Evolutionary conservation across 2,888 invertebrate species (phyloP).

Genomic region (Parasteatoda lunata): DNA sequence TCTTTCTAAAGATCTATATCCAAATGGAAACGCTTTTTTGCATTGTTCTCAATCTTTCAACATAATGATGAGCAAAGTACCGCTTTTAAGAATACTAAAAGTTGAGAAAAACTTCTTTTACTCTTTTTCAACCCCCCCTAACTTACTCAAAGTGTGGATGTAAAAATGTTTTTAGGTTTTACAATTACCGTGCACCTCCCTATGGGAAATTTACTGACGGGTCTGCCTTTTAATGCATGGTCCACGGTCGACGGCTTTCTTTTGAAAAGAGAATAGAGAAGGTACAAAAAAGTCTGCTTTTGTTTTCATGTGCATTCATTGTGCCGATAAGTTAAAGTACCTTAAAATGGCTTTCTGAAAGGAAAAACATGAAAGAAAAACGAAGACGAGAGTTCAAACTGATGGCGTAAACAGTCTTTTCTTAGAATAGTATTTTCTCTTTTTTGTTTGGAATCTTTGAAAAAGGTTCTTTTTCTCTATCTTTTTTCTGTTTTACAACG

Average conservation of each 20-base stretch:
- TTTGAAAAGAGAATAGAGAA: conserved; percentile 12
- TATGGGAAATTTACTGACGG: conserved; percentile 30
- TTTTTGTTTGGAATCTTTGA: conserved; percentile 4
- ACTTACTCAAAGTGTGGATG: conserved; percentile 10
- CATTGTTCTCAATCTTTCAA: conserved; percentile 51
- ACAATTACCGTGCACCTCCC: conserved; percentile 50
- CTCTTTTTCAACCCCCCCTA: neutral
- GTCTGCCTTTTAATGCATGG: conserved; percentile 30
- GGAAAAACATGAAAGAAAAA: conserved; percentile 21
- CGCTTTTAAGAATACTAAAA: conserved; percentile 18
- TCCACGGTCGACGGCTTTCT: conserved; percentile 44
- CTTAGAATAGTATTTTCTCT: conserved; percentile 33
- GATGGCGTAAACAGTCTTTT: conserved; percentile 53
- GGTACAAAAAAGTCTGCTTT: conserved; percentile 36
- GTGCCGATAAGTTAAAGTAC: conserved; percentile 55
- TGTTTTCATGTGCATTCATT: conserved; percentile 49
- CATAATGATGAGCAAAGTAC: conserved; percentile 53
- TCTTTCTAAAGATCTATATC: neutral
- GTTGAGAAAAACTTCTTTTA: conserved; percentile 18
- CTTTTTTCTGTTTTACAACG: conserved; percentile 5
- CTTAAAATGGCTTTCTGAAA: conserved; percentile 56
- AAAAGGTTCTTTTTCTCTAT: conserved; percentile 17
- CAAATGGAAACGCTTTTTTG: conserved; percentile 30
- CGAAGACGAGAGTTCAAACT: conserved; percentile 15
- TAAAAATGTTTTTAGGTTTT: conserved; percentile 50